Base-by-base conservation (phyloP, 2,888 invertebrate genomes). In the Incurvaria masculella region DNA sequence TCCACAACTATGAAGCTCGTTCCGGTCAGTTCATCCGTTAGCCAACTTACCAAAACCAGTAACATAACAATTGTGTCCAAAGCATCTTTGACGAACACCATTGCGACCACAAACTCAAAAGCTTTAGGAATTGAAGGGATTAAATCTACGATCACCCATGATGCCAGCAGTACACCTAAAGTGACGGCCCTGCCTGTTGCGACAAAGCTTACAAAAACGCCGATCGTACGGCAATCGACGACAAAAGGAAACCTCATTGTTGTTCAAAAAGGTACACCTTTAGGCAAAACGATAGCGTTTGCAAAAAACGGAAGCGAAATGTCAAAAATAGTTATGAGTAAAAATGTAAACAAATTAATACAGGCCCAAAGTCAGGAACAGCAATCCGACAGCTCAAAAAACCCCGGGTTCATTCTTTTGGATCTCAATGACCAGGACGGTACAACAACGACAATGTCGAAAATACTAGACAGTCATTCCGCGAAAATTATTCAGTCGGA, bases 181-280 rank as follows among this genome's bases (percentile, higher is more conserved):
- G 16, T 33, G 8, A 8, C 8, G 1, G 49, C 50, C 27, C 42
- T 54, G 21, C 52, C 49, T 44, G 52, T 54, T 4, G 44, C 52
- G 21, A 39, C 53, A 10, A 54, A 51, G 33, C 27, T 44, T 10
- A 33, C 48, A 17, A 47, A 49, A 16, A 75, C 72, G 55, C 75
- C 79, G 1, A 74, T 79, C 45, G 66, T 76, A 19, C 62, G 79
- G 51, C 69, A 75, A 18, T 64, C 69, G 42, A 72, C 66, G 53
- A 63, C 75, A 20, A 84, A 83, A 63, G 79, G 81, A 45, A 83
- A 79, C 59, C 73, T 84, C 20, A 82, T 84, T 55, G 80, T 84
- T 19, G 80, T 84, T 21, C 82, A 82, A 58, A 84, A 84, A 59
- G 81, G 81, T 40, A 69, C 78, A 19, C 64, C 79, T 21, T 65